phyloP scores from a whole-genome alignment of 2,113 vertebrate genomes.

The Caloenas nicobarica region DNA sequence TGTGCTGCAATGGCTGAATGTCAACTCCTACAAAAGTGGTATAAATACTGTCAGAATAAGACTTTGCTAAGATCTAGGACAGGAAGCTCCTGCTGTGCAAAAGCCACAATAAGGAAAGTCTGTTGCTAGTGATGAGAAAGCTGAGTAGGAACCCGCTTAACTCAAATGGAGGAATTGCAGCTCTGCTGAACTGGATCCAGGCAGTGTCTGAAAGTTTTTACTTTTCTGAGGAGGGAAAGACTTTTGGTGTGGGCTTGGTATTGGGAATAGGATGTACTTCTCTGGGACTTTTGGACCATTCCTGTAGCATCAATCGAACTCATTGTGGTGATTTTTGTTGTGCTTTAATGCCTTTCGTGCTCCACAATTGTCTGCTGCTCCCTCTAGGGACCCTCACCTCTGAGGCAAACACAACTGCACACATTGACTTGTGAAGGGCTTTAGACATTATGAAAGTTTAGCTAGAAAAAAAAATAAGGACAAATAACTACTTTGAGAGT shows the following conservation, averaged over 20 bases:
- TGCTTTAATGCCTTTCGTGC: neutral
- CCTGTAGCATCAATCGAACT: neutral
- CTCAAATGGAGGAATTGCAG: neutral
- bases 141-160: neutral
- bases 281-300: neutral
- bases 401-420: neutral
- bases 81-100: neutral
- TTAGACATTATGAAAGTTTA: neutral
- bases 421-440: neutral
- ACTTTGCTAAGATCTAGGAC: neutral
- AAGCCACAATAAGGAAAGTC: neutral
- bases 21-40: neutral
- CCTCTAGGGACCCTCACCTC: neutral
- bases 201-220: neutral
- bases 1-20: neutral
- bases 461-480: neutral
- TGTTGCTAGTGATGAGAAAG: neutral
- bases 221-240: neutral
- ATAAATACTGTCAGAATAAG: slow-evolving; percentile 1
- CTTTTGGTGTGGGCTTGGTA: neutral
- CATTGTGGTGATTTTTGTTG: neutral
- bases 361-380: neutral
- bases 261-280: neutral
- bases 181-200: neutral
- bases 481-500: neutral